phyloP scores from a whole-genome alignment of 2,888 invertebrate genomes.

The Noctua fimbriata region DNA sequence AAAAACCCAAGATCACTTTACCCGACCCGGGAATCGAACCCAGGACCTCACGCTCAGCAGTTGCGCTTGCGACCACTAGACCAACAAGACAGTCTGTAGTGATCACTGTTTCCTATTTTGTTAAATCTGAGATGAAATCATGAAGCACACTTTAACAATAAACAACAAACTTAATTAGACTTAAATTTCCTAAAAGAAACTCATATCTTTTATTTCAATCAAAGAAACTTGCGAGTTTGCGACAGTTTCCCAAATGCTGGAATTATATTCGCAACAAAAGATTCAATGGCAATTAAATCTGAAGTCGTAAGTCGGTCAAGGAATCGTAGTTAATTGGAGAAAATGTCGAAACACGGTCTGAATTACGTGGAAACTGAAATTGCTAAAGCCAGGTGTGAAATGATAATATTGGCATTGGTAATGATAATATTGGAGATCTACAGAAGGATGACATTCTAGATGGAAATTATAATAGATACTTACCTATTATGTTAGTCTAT shows the following conservation, averaged over 20 bases:
- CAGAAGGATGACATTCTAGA: background rate
- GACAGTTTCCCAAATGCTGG: slow-evolving; percentile 28
- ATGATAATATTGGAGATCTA: background rate
- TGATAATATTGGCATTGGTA: background rate
- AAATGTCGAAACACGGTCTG: slow-evolving; percentile 42
- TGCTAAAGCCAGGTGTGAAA: background rate
- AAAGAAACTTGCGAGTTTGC: slow-evolving; percentile 21
- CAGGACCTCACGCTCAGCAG: too few relatives aligned
- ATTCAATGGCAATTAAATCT: slow-evolving; percentile 52
- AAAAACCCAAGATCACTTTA: too few relatives aligned
- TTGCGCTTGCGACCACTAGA: too few relatives aligned
- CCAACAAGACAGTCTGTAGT: too few relatives aligned
- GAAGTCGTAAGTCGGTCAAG: slow-evolving; percentile 58
- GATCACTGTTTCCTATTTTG: background rate
- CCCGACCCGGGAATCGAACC: too few relatives aligned
- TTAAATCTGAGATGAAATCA: background rate
- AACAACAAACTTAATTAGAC: slow-evolving; percentile 8
- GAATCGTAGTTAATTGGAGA: slow-evolving; percentile 39
- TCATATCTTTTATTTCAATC: background rate
- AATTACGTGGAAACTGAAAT: slow-evolving; percentile 16
- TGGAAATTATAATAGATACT: background rate
- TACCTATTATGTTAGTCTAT: background rate
- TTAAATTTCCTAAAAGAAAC: slow-evolving; percentile 11
- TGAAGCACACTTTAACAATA: background rate
- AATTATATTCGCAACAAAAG: slow-evolving; percentile 51